A percentile compares a stretch with the other conserved stretches of the same genome.
Evolutionary conservation across 2,113 vertebrate genomes (phyloP).

Genomic region (Strix uralensis): DNA sequence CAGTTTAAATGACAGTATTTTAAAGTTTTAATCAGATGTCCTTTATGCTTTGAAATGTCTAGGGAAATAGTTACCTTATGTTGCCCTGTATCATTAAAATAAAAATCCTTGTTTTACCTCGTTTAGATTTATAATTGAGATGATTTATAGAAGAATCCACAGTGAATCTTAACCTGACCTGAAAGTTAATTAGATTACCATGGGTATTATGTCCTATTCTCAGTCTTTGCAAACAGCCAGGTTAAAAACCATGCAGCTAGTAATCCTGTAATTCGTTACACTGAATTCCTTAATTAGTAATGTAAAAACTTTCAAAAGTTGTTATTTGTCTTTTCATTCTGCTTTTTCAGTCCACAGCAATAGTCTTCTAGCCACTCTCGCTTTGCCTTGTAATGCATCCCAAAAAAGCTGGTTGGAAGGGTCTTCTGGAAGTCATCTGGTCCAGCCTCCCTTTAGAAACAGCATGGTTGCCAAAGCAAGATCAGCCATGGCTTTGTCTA

Average conservation of each 20-base stretch:
- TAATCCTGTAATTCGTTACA: background rate
- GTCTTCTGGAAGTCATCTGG: background rate
- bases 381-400: background rate
- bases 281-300: background rate
- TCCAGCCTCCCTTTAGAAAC: background rate
- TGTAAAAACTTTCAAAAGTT: background rate
- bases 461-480: slow-evolving; percentile 5
- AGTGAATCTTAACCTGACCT: slow-evolving; percentile 61
- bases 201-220: slow-evolving; percentile 4
- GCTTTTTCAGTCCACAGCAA: background rate
- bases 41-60: slow-evolving; percentile 10
- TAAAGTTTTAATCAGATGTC: background rate
- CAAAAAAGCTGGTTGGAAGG: background rate
- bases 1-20: background rate
- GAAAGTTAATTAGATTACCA: slow-evolving; percentile 63
- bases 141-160: slow-evolving; percentile 40
- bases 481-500: background rate
- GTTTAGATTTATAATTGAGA: slow-evolving; percentile 62
- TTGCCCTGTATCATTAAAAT: background rate
- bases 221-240: background rate
- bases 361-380: background rate
- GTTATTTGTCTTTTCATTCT: background rate
- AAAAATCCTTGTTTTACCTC: slow-evolving; percentile 54
- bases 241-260: background rate
- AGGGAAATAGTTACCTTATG: slow-evolving; percentile 22